phyloP scores from a whole-genome alignment of 1,140 invertebrate genomes.

The Drosophila azteca region DNA sequence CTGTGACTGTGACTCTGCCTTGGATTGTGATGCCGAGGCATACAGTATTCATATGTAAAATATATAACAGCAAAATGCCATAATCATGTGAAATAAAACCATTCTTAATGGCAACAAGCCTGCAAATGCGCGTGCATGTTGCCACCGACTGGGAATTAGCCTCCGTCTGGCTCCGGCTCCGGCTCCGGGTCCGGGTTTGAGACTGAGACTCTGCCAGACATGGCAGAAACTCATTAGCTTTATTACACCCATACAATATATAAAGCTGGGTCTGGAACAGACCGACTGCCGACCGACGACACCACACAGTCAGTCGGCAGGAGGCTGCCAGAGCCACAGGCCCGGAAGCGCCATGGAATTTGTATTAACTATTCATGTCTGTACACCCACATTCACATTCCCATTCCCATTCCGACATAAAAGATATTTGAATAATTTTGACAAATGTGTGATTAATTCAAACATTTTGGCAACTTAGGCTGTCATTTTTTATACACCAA shows the following conservation, averaged over 20 bases:
- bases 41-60: conserved; percentile 18
- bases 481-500: conserved; percentile 56
- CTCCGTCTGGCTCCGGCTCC: conserved; percentile 23
- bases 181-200: conserved; percentile 14
- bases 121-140: conserved; percentile 49
- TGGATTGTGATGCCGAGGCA: neutral
- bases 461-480: conserved; percentile 64
- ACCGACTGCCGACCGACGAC: neutral
- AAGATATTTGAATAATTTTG: conserved; percentile 76
- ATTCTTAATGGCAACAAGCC: conserved; percentile 51
- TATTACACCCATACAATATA: conserved; percentile 45
- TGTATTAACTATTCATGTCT: conserved; percentile 75
- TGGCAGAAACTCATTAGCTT: conserved; percentile 74
- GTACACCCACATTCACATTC: neutral
- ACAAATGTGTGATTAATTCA: conserved; percentile 79
- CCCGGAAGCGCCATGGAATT: conserved; percentile 44
- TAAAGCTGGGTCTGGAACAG: neutral
- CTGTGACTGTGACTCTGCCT: neutral
- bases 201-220: conserved; percentile 47
- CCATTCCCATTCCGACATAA: conserved; percentile 8
- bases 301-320: conserved; percentile 1
- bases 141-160: conserved; percentile 41
- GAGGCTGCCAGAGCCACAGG: conserved; percentile 26
- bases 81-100: conserved; percentile 60
- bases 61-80: conserved; percentile 42